Evolutionary conservation across 2,113 vertebrate species (phyloP), one percentile per base, ranked within the genome.

Genomic region (Boulengeromyrus knoepffleri): DNA sequence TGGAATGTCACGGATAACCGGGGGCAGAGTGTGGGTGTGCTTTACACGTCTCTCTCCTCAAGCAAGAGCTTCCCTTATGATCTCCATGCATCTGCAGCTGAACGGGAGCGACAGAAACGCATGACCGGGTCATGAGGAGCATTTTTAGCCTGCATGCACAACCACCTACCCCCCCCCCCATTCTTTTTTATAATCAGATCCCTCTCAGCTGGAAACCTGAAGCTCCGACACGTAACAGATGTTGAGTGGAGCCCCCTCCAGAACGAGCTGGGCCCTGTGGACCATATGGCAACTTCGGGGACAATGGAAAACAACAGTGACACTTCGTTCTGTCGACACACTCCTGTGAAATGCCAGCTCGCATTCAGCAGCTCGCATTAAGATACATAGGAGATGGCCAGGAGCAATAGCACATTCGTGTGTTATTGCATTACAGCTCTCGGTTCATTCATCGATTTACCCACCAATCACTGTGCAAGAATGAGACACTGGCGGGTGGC

Each of bases 191-290:
- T 47, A 86, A 86, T 49, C 47, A 24, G 45, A 86, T 85, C 53
- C 42, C 53, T 62, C 89, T 86, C 83, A 86, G 89, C 6, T 80
- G 58, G 24, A 52, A 80, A n/a, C 47, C 62, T 27, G 85, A 90
- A 85, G 7, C 47, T 90, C 27, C 53, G 31, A 88, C 58, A 46
- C 42, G 27, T 74, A 47, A 31, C 89, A 90, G 89, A 90, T 90
- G 89, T 90, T 52, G 36, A 90, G 62, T 24, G n/a, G 31, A 6
- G 46, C 24, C 27, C 52, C 47, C 7, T 80, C 45, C 47, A 39
- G 42, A 80, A 74, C 3, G 24, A 50, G 49, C 21, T 80, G 46
- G 31, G 52, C 36, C 31, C 50, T 15, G 24, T 17, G 87, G 89
- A 80, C 85, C 89, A 88, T 88, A 88, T 88, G 85, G 58, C 50